These are phyloP conservation scores for Leptoclinus maculatus DNA, from an alignment of 2,797 vertebrate genomes.

Conservation along the genomic window DNA sequence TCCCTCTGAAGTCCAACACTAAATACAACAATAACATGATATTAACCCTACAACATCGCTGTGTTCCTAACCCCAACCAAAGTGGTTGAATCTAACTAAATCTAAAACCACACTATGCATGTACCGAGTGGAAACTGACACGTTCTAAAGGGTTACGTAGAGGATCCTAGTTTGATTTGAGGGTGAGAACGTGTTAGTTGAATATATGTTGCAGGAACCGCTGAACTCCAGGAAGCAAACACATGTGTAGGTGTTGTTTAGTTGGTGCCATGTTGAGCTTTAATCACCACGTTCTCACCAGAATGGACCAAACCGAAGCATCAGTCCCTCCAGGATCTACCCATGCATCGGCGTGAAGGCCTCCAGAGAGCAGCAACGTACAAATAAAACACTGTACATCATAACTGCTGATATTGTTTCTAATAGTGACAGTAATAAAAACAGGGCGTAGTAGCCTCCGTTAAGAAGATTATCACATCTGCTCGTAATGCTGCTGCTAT, in stretches of 20 bases:
- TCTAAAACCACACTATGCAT: too few species aligned
- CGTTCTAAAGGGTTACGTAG: too few species aligned
- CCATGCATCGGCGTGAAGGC: background rate
- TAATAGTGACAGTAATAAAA: background rate
- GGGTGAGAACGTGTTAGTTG: too few species aligned
- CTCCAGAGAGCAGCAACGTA: background rate
- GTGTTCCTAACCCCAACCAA: too few species aligned
- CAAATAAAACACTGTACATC: background rate
- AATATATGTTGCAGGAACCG: background rate
- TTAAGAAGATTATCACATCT: background rate
- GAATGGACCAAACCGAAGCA: background rate
- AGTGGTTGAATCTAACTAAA: too few species aligned
- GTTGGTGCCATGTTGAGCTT: background rate
- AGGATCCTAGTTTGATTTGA: too few species aligned
- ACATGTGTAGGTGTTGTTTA: background rate
- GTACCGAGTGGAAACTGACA: too few species aligned
- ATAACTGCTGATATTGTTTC: background rate
- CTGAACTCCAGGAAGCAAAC: background rate
- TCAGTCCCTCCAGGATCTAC: background rate
- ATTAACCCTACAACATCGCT: background rate
- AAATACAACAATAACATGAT: background rate
- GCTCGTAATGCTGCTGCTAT: slow-evolving; percentile 15
- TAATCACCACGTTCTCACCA: background rate
- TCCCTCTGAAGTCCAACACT: background rate
- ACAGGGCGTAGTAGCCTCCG: background rate